Evolutionary conservation across 2,888 invertebrate genomes (phyloP).

Genomic region (Limnephilus lunatus): DNA sequence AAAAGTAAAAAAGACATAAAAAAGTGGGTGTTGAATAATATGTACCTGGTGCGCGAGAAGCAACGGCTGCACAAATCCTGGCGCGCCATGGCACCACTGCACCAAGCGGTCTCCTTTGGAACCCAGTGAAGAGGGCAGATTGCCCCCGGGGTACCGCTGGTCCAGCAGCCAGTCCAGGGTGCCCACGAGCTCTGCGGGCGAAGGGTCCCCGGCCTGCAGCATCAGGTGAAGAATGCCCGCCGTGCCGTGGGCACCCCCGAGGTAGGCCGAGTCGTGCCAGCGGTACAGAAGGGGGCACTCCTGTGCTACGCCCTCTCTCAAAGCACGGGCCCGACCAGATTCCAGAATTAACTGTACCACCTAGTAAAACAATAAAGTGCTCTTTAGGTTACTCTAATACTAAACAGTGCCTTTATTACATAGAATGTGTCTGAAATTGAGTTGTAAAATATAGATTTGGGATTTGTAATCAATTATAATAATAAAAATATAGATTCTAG

Average conservation of each 20-base stretch:
- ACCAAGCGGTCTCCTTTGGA: slow-evolving; percentile 85
- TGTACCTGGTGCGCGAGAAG: slow-evolving; percentile 83
- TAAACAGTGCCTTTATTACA: neutral
- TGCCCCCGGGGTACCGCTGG: slow-evolving; percentile 80
- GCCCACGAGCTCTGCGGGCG: slow-evolving; percentile 80
- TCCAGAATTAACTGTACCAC: slow-evolving; percentile 80
- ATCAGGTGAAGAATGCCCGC: slow-evolving; percentile 90
- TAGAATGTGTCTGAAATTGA: too few relatives aligned
- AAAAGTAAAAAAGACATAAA: neutral
- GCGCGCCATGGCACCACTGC: slow-evolving; percentile 97
- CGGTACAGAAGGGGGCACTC: slow-evolving; percentile 86
- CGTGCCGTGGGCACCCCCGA: slow-evolving; percentile 94
- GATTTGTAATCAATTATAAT: too few relatives aligned
- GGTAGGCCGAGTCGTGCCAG: slow-evolving; percentile 92
- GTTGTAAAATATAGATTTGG: too few relatives aligned
- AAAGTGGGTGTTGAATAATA: slow-evolving; percentile 59
- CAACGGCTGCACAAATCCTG: slow-evolving; percentile 88
- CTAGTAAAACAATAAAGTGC: slow-evolving; percentile 68
- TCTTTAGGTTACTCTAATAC: neutral
- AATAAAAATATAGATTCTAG: too few relatives aligned
- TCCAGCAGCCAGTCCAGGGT: slow-evolving; percentile 81
- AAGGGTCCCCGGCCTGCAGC: slow-evolving; percentile 81
- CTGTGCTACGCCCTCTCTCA: slow-evolving; percentile 72
- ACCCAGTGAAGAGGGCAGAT: slow-evolving; percentile 87
- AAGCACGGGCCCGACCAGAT: slow-evolving; percentile 81